Percentiles rank a stretch among this genome's conserved stretches.
phyloP scores from a whole-genome alignment of 1,140 invertebrate genomes.

The Schlechtendalia chinensis region DNA sequence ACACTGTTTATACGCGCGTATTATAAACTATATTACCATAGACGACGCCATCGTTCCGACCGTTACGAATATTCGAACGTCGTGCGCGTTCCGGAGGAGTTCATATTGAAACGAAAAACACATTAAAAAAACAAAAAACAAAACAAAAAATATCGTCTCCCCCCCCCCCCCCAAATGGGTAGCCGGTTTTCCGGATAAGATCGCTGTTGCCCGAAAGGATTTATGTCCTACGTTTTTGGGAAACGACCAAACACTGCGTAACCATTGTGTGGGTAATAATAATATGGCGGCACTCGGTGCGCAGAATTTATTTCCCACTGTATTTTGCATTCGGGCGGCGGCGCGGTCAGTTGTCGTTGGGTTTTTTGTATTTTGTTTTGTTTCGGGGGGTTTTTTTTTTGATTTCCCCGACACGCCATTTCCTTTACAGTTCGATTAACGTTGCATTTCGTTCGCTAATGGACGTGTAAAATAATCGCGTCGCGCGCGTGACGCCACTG shows the following conservation, averaged over 20 bases:
- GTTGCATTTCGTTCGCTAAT: not conserved
- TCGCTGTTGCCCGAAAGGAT: conserved; percentile 27
- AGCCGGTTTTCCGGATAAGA: conserved; percentile 22
- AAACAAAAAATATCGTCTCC: not conserved
- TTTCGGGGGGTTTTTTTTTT: too few species aligned
- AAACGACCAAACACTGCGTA: conserved; percentile 33
- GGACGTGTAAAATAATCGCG: not conserved
- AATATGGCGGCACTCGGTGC: not conserved
- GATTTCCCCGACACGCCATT: not conserved
- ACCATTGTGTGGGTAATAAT: conserved; percentile 39
- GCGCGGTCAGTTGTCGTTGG: not conserved
- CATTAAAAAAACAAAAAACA: not conserved
- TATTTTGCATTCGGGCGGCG: conserved; percentile 26
- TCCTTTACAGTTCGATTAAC: not conserved
- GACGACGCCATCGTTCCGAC: not conserved
- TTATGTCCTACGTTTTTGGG: conserved; percentile 40
- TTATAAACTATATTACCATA: not conserved
- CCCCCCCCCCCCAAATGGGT: not conserved
- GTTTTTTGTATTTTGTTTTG: too few species aligned
- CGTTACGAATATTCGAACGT: not conserved
- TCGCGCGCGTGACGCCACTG: too few species aligned
- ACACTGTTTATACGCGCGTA: not conserved
- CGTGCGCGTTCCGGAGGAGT: not conserved
- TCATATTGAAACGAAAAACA: not conserved
- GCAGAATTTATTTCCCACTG: not conserved